Base-by-base conservation (phyloP, 1,140 invertebrate genomes). In the Leptopilina boulardi region DNA sequence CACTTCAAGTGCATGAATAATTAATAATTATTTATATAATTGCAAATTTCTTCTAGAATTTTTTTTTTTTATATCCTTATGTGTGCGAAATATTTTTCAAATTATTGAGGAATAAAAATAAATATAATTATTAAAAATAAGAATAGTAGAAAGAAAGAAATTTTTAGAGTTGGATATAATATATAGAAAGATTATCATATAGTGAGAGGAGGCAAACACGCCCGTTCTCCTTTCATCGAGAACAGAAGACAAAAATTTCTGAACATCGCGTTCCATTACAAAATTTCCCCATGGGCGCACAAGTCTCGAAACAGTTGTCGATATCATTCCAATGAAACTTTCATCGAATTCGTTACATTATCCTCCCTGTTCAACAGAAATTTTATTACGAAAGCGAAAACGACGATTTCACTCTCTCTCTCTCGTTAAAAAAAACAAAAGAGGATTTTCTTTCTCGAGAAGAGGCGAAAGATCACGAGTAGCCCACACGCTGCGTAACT, bases 241-340 rank as follows among this genome's bases (percentile, higher is more conserved):
- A 23, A 76, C 71, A 66, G 74, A 73, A 72, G 76, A 83, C 80
- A 77, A 83, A 81, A 79, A 38, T 76, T 38, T 47, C 54, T 75
- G 80, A 74, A 76, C 74, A 80, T 81, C 76, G 74, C 76, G 74
- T 81, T 26, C 26, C 59, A 66, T 66, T 81, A 51, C 80, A 77
- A 81, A 77, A 78, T 81, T 83, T 83, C 75, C 77, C 76, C 51
- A 74, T 66, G 21, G 70, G 70, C 70, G 74, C 66, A 70, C 74
- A 74, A 71, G 56, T 18, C 6, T 19, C 66, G 75, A 73, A 73
- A 75, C 77, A 77, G 82, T 83, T 79, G 75, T 15, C 59, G 30
- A 66, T 66, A 66, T 66, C 23, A 66, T 66, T 66, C 47, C 26
- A 54, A 73, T 73, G 71, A 51, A 76, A 79, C 74, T 79, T 73